Percentiles rank a stretch among this genome's conserved stretches.
Evolutionary conservation across 2,797 vertebrate genomes (phyloP).

Genomic region (Muscicapa comitata): DNA sequence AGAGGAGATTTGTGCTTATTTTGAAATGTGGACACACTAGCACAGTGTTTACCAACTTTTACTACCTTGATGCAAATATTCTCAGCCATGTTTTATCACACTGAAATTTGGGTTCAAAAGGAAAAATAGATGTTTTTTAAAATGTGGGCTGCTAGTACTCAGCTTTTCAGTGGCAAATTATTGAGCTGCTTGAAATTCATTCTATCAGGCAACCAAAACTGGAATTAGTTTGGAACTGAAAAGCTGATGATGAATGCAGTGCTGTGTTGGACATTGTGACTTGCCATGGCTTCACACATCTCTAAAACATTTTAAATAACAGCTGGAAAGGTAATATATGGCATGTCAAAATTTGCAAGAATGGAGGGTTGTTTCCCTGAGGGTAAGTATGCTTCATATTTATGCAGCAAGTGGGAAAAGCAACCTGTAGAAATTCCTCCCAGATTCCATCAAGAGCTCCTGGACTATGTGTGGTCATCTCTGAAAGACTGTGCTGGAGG

Average conservation of each 20-base stretch:
- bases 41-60: neutral
- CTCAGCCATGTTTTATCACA: neutral
- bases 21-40: neutral
- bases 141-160: neutral
- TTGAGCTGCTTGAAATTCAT: neutral
- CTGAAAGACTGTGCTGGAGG: neutral
- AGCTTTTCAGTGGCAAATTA: neutral
- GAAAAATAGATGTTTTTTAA: neutral
- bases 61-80: neutral
- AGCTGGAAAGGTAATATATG: neutral
- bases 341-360: neutral
- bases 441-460: neutral
- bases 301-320: neutral
- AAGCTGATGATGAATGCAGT: fast-evolving
- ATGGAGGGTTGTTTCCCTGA: neutral
- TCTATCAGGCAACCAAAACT: neutral
- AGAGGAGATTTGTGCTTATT: neutral
- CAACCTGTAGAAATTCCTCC: neutral
- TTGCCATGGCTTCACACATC: neutral
- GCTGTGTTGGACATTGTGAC: neutral
- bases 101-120: neutral
- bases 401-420: neutral
- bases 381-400: fast-evolving
- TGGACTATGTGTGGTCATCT: fast-evolving
- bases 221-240: neutral